phyloP scores from a whole-genome alignment of 1,140 invertebrate species.

The Drosophila cardini region DNA sequence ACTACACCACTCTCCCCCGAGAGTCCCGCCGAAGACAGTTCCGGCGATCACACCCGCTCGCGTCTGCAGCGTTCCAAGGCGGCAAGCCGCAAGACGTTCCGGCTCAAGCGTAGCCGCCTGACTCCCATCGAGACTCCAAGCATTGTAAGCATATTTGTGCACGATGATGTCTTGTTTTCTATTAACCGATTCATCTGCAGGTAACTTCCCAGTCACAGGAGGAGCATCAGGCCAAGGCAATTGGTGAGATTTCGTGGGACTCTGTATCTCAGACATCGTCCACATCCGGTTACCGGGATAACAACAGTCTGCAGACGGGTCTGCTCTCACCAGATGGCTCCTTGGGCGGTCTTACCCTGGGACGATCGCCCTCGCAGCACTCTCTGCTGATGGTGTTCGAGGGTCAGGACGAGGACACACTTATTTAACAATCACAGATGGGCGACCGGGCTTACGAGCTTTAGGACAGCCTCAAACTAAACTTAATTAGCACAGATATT shows the following conservation, averaged over 20 bases:
- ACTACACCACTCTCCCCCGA: conserved; percentile 90
- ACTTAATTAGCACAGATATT: not conserved
- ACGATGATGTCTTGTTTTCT: conserved; percentile 53
- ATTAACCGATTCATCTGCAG: conserved; percentile 53
- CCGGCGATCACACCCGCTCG: conserved; percentile 87
- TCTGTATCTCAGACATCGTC: conserved; percentile 91
- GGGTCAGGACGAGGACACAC: conserved; percentile 90
- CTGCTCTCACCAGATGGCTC: conserved; percentile 86
- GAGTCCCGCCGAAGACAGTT: conserved; percentile 89
- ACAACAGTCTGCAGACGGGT: conserved; percentile 86
- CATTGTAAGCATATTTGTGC: conserved; percentile 66
- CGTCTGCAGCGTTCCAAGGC: conserved; percentile 96
- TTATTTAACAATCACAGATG: conserved; percentile 87
- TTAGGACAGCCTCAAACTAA: conserved; percentile 43
- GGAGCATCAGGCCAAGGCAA: conserved; percentile 78
- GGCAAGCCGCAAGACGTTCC: conserved; percentile 96
- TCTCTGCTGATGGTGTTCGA: conserved; percentile 90
- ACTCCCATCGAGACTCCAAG: conserved; percentile 76
- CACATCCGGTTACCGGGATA: conserved; percentile 91
- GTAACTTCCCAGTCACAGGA: conserved; percentile 74
- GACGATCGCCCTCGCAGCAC: conserved; percentile 87
- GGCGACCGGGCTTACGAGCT: conserved; percentile 78
- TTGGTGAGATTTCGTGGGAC: conserved; percentile 89
- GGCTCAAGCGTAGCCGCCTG: conserved; percentile 91
- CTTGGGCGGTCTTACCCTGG: conserved; percentile 74